Evolutionary conservation across 2,888 invertebrate genomes (phyloP).

Genomic region (Nymphalis urticae): DNA sequence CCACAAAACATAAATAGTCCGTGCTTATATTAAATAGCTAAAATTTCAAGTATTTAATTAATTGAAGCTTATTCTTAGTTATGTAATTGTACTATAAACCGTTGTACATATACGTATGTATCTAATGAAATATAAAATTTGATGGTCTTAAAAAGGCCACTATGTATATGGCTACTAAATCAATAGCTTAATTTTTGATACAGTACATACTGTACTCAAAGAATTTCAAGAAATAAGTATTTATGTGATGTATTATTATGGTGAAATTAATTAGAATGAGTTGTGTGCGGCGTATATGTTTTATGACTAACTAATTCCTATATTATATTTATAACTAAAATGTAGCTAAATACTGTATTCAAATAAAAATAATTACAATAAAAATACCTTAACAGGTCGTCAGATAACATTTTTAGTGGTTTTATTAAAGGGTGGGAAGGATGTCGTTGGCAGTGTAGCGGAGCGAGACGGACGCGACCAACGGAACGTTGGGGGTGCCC

Average conservation of each 20-base stretch:
- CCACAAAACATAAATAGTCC: constrained; percentile 4
- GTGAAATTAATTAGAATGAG: too few species aligned
- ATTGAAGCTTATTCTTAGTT: not conserved
- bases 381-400: too few species aligned
- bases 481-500: constrained; percentile 63
- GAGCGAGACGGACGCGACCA: constrained; percentile 48
- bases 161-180: too few species aligned
- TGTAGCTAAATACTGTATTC: too few species aligned
- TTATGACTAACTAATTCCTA: too few species aligned
- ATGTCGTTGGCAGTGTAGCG: constrained; percentile 51
- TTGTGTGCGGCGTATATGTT: too few species aligned
- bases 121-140: too few species aligned
- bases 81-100: too few species aligned
- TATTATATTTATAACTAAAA: too few species aligned
- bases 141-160: too few species aligned
- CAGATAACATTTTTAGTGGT: not conserved
- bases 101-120: too few species aligned
- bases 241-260: not conserved
- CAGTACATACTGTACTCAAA: not conserved
- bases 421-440: constrained; percentile 28
- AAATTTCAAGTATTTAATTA: not conserved
- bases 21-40: not conserved
- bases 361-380: too few species aligned
- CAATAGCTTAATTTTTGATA: not conserved
- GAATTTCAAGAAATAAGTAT: not conserved